Conservation (phyloP, 2,888 invertebrate species). For the Orchesella flavescens region DNA sequence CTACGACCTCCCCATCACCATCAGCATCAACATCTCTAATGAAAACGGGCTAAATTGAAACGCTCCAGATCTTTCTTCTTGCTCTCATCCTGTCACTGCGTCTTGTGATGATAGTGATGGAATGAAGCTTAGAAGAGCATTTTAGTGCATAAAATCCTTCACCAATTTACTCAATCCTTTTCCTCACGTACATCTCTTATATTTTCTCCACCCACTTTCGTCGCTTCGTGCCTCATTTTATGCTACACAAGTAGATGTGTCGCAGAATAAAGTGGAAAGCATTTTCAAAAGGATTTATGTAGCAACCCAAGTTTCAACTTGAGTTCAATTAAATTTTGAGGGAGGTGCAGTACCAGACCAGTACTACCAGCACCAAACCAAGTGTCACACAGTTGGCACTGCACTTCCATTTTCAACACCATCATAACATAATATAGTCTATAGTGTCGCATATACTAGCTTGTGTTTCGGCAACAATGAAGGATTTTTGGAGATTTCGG, state of each 20-base stretch:
- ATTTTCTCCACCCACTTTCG: slow-evolving; percentile 39
- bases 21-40: neutral
- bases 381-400: no score
- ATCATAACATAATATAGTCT: neutral
- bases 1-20: neutral
- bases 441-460: neutral
- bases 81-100: neutral
- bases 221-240: neutral
- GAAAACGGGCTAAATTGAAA: neutral
- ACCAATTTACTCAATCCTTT: slow-evolving; percentile 43
- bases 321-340: slow-evolving; percentile 43
- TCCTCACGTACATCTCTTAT: slow-evolving; percentile 15
- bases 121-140: slow-evolving; percentile 28
- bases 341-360: slow-evolving; percentile 24
- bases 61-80: neutral
- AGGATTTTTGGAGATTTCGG: slow-evolving; percentile 35
- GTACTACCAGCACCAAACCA: no score
- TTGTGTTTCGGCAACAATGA: slow-evolving; percentile 16
- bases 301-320: slow-evolving; percentile 44
- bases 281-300: slow-evolving; percentile 50
- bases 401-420: no score
- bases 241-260: no score
- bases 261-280: slow-evolving; percentile 33
- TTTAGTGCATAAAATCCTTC: slow-evolving; percentile 42
- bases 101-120: slow-evolving; percentile 21